phyloP scores from a whole-genome alignment of 2,797 vertebrate genomes.

The Hydrophis major region DNA sequence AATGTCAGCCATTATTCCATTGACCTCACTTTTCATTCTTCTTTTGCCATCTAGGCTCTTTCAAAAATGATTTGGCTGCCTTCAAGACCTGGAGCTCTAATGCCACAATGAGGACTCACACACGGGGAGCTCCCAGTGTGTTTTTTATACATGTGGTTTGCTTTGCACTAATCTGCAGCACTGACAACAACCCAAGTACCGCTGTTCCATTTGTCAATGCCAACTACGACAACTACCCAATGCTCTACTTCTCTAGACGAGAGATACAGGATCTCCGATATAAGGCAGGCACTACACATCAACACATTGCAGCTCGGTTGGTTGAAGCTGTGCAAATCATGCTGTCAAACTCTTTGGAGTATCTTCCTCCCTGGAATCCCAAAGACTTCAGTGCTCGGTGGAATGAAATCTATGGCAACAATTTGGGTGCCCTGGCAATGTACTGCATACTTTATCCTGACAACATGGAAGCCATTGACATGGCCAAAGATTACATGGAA shows the following conservation, averaged over 20 bases:
- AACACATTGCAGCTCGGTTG: constrained; percentile 81
- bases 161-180: constrained; percentile 68
- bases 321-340: constrained; percentile 86
- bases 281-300: constrained; percentile 78
- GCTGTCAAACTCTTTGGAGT: constrained; percentile 86
- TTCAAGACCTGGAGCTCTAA: constrained; percentile 77
- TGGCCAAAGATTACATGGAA: constrained; percentile 97
- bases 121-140: constrained; percentile 93
- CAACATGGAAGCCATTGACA: constrained; percentile 82
- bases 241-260: constrained; percentile 88
- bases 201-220: constrained; percentile 90
- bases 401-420: constrained; percentile 98
- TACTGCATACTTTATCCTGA: constrained; percentile 95
- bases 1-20: background rate
- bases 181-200: constrained; percentile 70
- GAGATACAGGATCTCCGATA: constrained; percentile 82
- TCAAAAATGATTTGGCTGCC: constrained; percentile 82
- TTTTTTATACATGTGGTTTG: constrained; percentile 90
- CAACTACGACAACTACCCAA: constrained; percentile 92
- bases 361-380: constrained; percentile 93
- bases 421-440: constrained; percentile 93
- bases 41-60: constrained; percentile 64
- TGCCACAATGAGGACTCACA: constrained; percentile 95
- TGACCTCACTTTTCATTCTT: constrained; percentile 27
- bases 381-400: constrained; percentile 90